Evolutionary conservation across 1,140 invertebrate species (phyloP), one percentile per base, ranked within the genome.

Genomic region (Drosophila erecta): DNA sequence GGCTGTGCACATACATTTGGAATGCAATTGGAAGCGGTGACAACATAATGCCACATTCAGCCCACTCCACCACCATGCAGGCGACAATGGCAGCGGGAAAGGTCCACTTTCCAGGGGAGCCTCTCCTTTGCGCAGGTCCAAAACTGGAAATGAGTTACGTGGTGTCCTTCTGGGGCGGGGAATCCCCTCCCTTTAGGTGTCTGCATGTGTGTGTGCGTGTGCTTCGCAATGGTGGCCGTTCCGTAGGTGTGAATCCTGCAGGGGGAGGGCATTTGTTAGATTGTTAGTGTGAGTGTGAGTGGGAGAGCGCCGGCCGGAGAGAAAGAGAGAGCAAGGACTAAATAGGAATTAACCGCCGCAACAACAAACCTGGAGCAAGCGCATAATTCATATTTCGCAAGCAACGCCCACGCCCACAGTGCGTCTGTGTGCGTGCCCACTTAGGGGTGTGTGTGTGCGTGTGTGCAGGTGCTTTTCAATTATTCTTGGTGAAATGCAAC

Each of bases 21-120:
- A 87, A 89, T 87, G 83, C 83, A 87, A 89, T 87, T 66, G 83
- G 83, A 79, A 76, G 83, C 83, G 71, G 75, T 79, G 83, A 81
- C 83, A 87, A 69, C 79, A 87, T 79, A 87, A 79, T 87, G 79
- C 71, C 64, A 44, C 54, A 15, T 50, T 65, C 83, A 86, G 75
- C 81, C 24, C 24, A 24, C 24, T 24, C 24, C 87, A 83, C 81
- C 81, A 83, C 81, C 87, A 86, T 79, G 57, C 55, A 37, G 53
- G 40, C 67, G 43, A 53, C 46, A 72, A 12, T 35, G 59, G 46
- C 37, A 65, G 51, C 33, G 37, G 51, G 57, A 81, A 57, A 49
- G 59, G 46, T 67, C 40, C 38, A 37, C 47, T 70, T 83, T 60
- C 83, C 76, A 83, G 70, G 56, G 37, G 50, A 20, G 54, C 75